Evolutionary conservation across 2,888 invertebrate genomes (phyloP).

Genomic region (Melikaiella ostensackeni): DNA sequence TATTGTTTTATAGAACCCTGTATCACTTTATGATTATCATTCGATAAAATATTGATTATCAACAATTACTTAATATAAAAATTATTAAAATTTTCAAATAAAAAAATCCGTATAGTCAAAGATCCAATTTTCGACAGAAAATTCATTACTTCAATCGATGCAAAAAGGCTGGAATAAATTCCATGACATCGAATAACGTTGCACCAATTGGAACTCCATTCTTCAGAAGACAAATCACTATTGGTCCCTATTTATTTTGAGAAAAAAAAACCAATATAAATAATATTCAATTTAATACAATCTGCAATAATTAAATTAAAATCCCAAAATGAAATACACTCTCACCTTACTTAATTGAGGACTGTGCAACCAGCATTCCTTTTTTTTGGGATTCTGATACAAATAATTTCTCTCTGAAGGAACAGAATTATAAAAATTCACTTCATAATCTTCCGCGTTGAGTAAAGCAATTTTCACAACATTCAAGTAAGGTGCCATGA

Average conservation of each 20-base stretch:
- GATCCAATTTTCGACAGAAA: too few relatives aligned
- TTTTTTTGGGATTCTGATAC: conserved; percentile 55
- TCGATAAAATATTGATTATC: background rate
- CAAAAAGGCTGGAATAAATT: conserved; percentile 62
- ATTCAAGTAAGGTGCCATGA: conserved; percentile 65
- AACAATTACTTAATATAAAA: background rate
- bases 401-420: conserved; percentile 62
- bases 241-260: conserved; percentile 62
- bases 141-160: conserved; percentile 48
- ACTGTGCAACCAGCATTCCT: conserved; percentile 66
- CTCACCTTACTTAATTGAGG: conserved; percentile 63
- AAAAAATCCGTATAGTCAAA: too few relatives aligned
- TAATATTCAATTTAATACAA: background rate
- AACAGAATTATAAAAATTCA: conserved; percentile 63
- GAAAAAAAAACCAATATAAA: conserved; percentile 23
- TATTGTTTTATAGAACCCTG: background rate
- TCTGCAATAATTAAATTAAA: background rate
- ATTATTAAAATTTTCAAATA: background rate
- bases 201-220: conserved; percentile 60
- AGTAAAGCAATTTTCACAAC: conserved; percentile 57
- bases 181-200: conserved; percentile 58
- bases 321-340: background rate
- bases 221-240: conserved; percentile 62
- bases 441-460: conserved; percentile 55
- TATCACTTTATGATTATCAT: background rate